A percentile compares a stretch with the other conserved stretches of the same genome.
phyloP scores from a whole-genome alignment of 2,113 vertebrate genomes.

The Hemiprocne comata region DNA sequence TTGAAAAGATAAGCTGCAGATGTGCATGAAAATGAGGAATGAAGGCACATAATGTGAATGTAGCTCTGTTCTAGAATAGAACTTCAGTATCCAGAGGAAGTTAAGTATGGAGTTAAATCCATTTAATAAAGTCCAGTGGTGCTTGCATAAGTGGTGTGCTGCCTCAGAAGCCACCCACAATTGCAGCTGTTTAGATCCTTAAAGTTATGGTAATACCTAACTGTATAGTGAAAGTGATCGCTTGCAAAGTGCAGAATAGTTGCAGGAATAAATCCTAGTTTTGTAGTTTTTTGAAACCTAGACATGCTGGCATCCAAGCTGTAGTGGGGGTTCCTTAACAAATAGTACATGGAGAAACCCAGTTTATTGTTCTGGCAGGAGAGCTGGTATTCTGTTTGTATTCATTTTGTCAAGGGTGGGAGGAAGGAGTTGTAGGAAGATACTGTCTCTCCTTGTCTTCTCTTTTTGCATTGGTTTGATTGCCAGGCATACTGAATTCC shows the following conservation, averaged over 20 bases:
- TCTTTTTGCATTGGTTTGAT: neutral
- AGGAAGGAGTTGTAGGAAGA: neutral
- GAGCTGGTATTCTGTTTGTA: neutral
- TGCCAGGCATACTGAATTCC: neutral
- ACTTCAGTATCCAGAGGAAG: neutral
- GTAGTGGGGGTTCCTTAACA: neutral
- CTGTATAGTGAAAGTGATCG: neutral
- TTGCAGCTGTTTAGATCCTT: neutral
- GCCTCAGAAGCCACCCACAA: neutral
- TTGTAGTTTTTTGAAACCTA: neutral
- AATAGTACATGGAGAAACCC: accelerated
- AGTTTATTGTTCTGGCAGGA: neutral
- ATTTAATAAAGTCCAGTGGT: neutral
- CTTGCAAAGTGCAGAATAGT: neutral
- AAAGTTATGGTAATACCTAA: neutral
- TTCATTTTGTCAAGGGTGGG: neutral
- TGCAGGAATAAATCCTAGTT: neutral
- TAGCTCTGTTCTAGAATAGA: neutral
- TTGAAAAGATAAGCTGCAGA: neutral
- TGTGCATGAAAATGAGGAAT: neutral
- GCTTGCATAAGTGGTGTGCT: neutral
- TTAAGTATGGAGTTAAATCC: neutral
- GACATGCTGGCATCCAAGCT: neutral
- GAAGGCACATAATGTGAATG: neutral
- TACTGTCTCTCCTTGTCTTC: neutral